Evolutionary conservation across 1,140 invertebrate genomes (phyloP), one percentile per base, ranked within the genome.

Genomic region (Frieseomelitta varia): DNA sequence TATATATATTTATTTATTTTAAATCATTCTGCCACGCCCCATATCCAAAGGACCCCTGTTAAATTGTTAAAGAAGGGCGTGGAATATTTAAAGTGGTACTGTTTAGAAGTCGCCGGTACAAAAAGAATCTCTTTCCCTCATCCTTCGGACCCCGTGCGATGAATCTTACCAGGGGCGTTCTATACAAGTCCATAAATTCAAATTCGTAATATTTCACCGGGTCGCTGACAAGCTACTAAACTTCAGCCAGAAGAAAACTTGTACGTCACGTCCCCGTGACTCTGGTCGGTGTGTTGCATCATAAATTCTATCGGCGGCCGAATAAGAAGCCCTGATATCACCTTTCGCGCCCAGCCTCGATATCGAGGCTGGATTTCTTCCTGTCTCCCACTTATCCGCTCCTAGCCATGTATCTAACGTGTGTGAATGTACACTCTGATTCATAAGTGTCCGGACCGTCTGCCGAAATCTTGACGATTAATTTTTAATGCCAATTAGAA

Each of bases 281-380:
- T 77, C 63, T 55, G 30, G 51, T 30, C n/a, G 53, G 15, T 2
- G 21, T 24, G 63, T 77, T 68, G 73, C 81, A 82, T 84, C 81
- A 55, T 81, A 78, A 73, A 79, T 84, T 75, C 58, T 84, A 75
- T 76, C 78, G 76, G n/a, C 34, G 68, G 53, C 47, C 58, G 68
- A 84, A 80, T 79, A 74, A 84, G 76, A 58, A 72, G 76, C 30
- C 47, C 21, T 47, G 83, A 67, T 85, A 81, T 81, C 79, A 53
- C 84, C 27, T 85, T 81, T 61, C 55, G 71, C 77, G 27, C 74
- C 51, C 14, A 58, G 21, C 55, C 34, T 17, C 12, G 74, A 17
- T 69, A 58, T 58, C 55, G 58, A 24, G 10, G 15, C 34, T 4
- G 63, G 34, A 2, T 47, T 58, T 58, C 79, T 63, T 69, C 79